Evolutionary conservation across 2,888 invertebrate genomes (phyloP).

Genomic region (Odontothrips loti): DNA sequence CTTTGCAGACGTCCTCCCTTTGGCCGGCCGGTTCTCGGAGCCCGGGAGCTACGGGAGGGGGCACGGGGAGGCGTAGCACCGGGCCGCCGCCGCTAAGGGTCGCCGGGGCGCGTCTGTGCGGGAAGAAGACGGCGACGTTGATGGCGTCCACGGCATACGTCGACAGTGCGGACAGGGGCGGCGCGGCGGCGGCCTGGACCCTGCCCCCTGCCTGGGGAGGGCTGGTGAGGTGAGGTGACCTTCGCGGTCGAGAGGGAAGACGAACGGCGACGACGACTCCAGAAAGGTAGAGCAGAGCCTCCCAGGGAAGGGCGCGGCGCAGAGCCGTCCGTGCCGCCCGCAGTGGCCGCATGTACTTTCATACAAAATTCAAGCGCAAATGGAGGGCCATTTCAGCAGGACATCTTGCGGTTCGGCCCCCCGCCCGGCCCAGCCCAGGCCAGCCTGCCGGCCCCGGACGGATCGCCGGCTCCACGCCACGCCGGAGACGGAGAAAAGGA

Average conservation of each 20-base stretch:
- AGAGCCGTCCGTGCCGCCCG: not conserved
- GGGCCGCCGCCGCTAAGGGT: no score
- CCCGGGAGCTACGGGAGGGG: not conserved
- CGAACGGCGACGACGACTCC: not conserved
- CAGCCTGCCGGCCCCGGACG: not conserved
- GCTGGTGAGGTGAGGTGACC: not conserved
- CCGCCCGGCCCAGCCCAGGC: not conserved
- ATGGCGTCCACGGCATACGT: not conserved
- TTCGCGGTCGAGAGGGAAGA: no score
- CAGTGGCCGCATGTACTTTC: conserved; percentile 3
- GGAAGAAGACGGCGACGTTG: no score
- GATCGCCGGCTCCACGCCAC: not conserved
- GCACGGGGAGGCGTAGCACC: no score
- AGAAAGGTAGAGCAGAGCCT: not conserved
- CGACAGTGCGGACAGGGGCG: not conserved
- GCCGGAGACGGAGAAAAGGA: not conserved
- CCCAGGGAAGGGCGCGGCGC: not conserved
- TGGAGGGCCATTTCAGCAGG: conserved; percentile 17
- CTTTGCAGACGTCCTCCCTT: not conserved
- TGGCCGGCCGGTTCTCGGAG: not conserved
- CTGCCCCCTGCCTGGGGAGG: not conserved
- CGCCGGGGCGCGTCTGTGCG: no score
- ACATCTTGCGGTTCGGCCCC: not conserved
- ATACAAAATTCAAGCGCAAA: conserved; percentile 26
- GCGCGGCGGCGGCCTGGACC: not conserved